Base-by-base conservation (phyloP, 2,888 invertebrate species). In the Athrips mouffetella region DNA sequence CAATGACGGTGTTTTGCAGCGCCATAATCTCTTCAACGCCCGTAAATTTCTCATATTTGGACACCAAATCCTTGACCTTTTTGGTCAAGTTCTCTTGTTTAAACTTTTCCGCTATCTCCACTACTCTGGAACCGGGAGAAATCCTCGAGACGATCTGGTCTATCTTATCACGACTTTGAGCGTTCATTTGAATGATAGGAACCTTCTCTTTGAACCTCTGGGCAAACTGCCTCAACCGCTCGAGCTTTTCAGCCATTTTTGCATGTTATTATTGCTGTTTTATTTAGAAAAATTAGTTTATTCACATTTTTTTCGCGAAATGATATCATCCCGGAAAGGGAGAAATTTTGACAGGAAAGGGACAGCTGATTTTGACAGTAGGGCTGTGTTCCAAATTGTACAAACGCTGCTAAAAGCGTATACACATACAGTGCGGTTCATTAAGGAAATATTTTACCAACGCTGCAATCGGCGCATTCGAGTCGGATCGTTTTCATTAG, bases 21-120 rank as follows among this genome's bases (percentile, higher is more conserved):
- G 90, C 85, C 84, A 92, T 91, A 3, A 96, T 94, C 76, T 95
- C 94, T 55, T 93, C 92, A 44, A 95, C 89, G 1, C 95, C 95
- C 4, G 95, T 93, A 46, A 94, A 88, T 64, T 92, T 91, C 66
- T 94, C 94, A 77, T 94, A 94, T 77, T 89, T 90, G 21, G 73
- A 71, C 39, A 92, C 90, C 45, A 91, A 56, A 42, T 90, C 88
- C 37, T 76, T 80, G 5, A 91, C 76, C 59, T 69, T 79, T 13
- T 63, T 67, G 0, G 76, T 60, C 1, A 88, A 56, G 5, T 72
- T 65, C 25, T 80, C 78, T 13, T 77, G 70, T 61, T 77, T 85
- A 5, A 88, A 74, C 51, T 68, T 84, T 45, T 86, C 84, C 1
- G 87, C 85, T 2, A 87, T 65, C 47, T 85, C 83, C 0, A 66